These are phyloP conservation scores for Champsocephalus gunnari DNA, from an alignment of 2,797 vertebrate genomes.

Conservation along the genomic window DNA sequence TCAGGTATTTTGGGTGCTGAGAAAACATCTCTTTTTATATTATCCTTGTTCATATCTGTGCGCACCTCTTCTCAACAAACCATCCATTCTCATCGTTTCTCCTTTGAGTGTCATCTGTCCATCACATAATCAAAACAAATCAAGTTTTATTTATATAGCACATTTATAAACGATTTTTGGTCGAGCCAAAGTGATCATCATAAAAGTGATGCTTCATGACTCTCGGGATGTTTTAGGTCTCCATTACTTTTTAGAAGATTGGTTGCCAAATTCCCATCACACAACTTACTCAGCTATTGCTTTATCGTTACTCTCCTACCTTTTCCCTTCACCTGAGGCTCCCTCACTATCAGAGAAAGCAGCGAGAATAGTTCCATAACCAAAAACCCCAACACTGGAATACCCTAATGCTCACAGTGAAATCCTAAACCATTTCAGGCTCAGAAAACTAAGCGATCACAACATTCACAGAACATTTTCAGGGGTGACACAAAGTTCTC, in stretches of 20 bases:
- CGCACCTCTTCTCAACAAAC: not conserved
- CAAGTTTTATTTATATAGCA: no score
- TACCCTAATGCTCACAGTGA: constrained; percentile 36
- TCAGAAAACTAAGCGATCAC: constrained; percentile 46
- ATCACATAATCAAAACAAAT: no score
- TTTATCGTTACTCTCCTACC: constrained; percentile 23
- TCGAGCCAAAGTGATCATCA: no score
- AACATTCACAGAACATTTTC: constrained; percentile 47
- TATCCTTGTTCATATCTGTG: constrained; percentile 9
- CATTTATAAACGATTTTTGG: no score
- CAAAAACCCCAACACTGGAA: constrained; percentile 41
- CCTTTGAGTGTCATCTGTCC: constrained; percentile 1
- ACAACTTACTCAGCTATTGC: constrained; percentile 30
- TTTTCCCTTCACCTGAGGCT: constrained; percentile 34
- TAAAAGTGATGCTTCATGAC: constrained; percentile 12
- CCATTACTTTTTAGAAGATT: constrained; percentile 48
- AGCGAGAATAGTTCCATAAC: constrained; percentile 16
- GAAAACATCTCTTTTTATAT: constrained; percentile 5
- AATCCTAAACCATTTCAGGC: constrained; percentile 54
- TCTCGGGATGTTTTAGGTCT: constrained; percentile 37
- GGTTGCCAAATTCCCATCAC: constrained; percentile 33
- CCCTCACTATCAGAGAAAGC: constrained; percentile 24
- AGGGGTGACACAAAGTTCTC: constrained; percentile 35
- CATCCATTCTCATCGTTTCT: constrained; percentile 13
- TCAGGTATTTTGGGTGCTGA: not conserved